These are phyloP conservation scores for Brachyrhaphis roseni DNA, from an alignment of 2,797 vertebrate genomes.

Conservation along the genomic window DNA sequence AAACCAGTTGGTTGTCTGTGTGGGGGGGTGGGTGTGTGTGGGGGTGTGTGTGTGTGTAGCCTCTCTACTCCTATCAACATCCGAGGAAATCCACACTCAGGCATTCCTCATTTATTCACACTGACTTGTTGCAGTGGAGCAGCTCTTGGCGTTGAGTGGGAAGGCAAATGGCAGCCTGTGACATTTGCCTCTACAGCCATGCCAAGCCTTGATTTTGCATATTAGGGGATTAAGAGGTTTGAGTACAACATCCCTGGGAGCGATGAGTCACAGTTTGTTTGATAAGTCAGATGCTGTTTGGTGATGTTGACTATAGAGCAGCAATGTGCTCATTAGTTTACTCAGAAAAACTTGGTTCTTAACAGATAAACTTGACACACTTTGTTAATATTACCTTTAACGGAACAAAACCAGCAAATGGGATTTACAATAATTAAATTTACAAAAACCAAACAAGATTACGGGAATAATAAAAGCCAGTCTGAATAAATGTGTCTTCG, in stretches of 20 bases:
- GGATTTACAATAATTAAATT: no score
- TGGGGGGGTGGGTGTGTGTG: neutral
- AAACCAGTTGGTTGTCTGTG: no score
- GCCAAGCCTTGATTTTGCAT: neutral
- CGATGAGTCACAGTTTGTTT: neutral
- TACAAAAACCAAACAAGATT: no score
- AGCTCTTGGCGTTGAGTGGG: neutral
- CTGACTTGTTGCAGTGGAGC: neutral
- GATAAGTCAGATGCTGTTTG: neutral
- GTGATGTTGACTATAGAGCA: neutral
- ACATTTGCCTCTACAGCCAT: conserved; percentile 1
- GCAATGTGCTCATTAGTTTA: neutral
- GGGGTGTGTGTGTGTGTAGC: neutral
- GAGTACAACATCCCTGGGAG: neutral
- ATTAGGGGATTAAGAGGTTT: neutral
- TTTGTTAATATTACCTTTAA: no score
- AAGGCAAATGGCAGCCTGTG: neutral
- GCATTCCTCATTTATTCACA: neutral
- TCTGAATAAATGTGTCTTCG: no score
- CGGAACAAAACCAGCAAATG: no score
- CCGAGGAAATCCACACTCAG: neutral
- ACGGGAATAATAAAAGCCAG: no score
- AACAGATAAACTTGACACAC: neutral
- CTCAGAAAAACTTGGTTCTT: neutral
- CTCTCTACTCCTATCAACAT: neutral